Evolutionary conservation across 1,140 invertebrate genomes (phyloP).

Genomic region (Neodiprion virginianus): DNA sequence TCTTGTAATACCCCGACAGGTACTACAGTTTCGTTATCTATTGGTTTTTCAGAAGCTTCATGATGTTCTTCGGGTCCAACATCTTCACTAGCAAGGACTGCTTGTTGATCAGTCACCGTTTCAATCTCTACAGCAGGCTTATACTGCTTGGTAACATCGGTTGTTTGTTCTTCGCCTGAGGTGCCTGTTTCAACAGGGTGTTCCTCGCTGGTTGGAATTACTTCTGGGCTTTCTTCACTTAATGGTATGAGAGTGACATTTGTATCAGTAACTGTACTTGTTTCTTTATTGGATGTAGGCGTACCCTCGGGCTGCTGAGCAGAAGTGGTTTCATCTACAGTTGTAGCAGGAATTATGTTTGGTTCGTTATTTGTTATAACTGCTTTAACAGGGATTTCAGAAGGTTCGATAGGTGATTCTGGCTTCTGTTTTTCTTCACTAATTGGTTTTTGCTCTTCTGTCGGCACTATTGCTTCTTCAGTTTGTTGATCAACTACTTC

Average conservation of each 20-base stretch:
- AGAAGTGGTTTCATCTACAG: constrained; percentile 21
- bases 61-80: constrained; percentile 18
- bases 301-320: neutral
- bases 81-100: constrained; percentile 11
- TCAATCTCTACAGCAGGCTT: constrained; percentile 18
- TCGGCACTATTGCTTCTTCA: constrained; percentile 15
- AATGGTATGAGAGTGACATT: neutral
- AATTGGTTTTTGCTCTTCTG: constrained; percentile 17
- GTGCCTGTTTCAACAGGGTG: neutral
- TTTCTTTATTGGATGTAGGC: neutral
- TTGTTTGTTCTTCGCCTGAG: neutral
- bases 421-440: constrained; percentile 24
- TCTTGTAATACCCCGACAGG: constrained; percentile 14
- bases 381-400: neutral
- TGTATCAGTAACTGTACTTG: neutral
- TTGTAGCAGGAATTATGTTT: constrained; percentile 10
- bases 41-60: constrained; percentile 16
- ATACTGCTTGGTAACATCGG: constrained; percentile 19
- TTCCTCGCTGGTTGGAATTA: neutral
- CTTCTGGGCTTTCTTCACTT: neutral
- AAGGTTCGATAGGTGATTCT: neutral
- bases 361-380: constrained; percentile 19
- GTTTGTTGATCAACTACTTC: neutral
- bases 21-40: constrained; percentile 15
- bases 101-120: constrained; percentile 12